These are phyloP conservation scores for Platycheirus albimanus DNA, from an alignment of 2,888 invertebrate genomes.

Conservation along the genomic window DNA sequence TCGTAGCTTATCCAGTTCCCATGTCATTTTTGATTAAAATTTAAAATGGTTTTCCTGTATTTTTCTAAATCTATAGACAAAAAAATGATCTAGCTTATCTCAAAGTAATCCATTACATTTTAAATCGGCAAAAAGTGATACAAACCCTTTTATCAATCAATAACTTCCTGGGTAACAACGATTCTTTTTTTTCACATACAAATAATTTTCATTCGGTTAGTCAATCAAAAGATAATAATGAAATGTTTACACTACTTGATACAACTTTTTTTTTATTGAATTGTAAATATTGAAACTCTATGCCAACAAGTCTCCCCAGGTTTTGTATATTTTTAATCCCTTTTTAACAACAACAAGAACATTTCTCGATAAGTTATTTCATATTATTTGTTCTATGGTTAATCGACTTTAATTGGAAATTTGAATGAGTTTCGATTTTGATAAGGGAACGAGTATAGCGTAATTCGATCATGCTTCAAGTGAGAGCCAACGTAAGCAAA, in stretches of 20 bases:
- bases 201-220: neutral
- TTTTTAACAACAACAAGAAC: neutral
- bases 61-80: too few relatives aligned
- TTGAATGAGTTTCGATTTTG: conserved; percentile 47
- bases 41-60: too few relatives aligned
- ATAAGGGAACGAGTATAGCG: too few relatives aligned
- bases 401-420: conserved; percentile 68
- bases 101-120: too few relatives aligned
- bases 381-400: conserved; percentile 36
- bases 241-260: neutral
- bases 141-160: too few relatives aligned
- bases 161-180: too few relatives aligned
- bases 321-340: neutral
- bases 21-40: too few relatives aligned
- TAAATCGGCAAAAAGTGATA: too few relatives aligned
- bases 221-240: conserved; percentile 3
- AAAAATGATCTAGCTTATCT: too few relatives aligned
- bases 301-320: neutral
- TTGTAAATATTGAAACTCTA: conserved; percentile 3
- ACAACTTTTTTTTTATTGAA: neutral
- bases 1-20: too few relatives aligned
- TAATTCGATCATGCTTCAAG: too few relatives aligned
- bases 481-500: neutral
- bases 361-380: conserved; percentile 9
- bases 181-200: too few relatives aligned